These are phyloP conservation scores for Metridium senile DNA, from an alignment of 92 coral and sea anemone genomes.

Conservation along the genomic window DNA sequence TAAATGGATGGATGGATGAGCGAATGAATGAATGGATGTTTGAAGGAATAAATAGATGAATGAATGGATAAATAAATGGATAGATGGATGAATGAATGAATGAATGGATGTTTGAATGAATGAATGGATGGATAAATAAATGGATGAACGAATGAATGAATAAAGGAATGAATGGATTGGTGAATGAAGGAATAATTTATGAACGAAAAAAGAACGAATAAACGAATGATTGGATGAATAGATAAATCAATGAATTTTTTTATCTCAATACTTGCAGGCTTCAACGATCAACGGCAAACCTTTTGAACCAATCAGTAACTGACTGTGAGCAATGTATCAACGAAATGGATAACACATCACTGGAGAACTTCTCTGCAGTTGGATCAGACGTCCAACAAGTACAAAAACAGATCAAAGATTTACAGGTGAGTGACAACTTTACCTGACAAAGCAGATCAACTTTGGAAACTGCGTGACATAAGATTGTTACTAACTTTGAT, in stretches of 20 bases:
- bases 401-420: slow-evolving; percentile 61
- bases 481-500: too few species aligned
- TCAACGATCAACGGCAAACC: slow-evolving; percentile 39
- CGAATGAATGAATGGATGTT: too few species aligned
- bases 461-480: not conserved
- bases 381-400: slow-evolving; percentile 79
- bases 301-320: slow-evolving; percentile 43
- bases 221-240: too few species aligned
- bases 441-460: not conserved
- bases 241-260: too few species aligned
- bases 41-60: too few species aligned
- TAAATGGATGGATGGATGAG: too few species aligned
- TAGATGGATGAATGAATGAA: too few species aligned
- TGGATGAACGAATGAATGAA: too few species aligned
- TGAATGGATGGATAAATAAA: too few species aligned
- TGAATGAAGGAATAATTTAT: too few species aligned
- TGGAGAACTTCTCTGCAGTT: slow-evolving; percentile 57
- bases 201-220: too few species aligned
- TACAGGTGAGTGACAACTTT: slow-evolving; percentile 55
- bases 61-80: too few species aligned
- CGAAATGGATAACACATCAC: slow-evolving; percentile 62
- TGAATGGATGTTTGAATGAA: not conserved
- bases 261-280: slow-evolving; percentile 55
- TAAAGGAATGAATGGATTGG: not conserved
- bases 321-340: slow-evolving; percentile 51